Conservation (phyloP, 2,113 vertebrate genomes). For the Gorsachius goisagi region DNA sequence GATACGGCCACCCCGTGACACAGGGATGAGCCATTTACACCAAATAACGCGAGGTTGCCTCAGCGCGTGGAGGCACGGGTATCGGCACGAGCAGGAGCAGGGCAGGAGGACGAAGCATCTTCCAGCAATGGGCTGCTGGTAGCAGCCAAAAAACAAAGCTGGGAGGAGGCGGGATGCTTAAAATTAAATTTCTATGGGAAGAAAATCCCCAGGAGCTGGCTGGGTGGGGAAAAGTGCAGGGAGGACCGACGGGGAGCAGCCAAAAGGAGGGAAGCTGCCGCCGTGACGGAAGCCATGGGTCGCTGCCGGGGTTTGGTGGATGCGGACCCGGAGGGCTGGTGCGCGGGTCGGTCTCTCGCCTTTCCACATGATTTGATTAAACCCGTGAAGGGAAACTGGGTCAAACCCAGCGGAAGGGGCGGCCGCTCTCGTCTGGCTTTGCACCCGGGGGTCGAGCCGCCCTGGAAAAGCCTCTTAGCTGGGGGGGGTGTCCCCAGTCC, state of each 20-base stretch:
- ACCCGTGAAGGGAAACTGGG: neutral
- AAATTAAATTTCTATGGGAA: accelerated
- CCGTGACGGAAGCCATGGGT: accelerated
- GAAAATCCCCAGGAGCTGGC: neutral
- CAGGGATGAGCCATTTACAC: neutral
- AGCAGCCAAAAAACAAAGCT: neutral
- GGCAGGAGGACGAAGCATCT: neutral
- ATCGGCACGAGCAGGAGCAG: neutral
- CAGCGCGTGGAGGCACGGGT: neutral
- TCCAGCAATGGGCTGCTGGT: neutral
- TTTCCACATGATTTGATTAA: neutral
- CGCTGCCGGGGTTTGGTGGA: neutral
- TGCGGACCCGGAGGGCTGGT: neutral
- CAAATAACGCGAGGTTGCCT: neutral
- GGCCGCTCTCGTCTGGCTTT: neutral
- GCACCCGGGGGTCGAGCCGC: neutral
- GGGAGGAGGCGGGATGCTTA: neutral
- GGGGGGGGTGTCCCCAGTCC: neutral
- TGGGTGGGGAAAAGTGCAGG: neutral
- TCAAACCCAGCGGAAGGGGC: neutral
- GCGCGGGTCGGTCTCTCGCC: neutral
- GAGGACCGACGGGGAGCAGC: neutral
- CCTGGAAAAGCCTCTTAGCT: neutral
- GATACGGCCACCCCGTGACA: neutral
- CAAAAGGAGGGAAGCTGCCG: accelerated